Base-by-base conservation (phyloP, 2,113 vertebrate species). In the Cariama cristata region DNA sequence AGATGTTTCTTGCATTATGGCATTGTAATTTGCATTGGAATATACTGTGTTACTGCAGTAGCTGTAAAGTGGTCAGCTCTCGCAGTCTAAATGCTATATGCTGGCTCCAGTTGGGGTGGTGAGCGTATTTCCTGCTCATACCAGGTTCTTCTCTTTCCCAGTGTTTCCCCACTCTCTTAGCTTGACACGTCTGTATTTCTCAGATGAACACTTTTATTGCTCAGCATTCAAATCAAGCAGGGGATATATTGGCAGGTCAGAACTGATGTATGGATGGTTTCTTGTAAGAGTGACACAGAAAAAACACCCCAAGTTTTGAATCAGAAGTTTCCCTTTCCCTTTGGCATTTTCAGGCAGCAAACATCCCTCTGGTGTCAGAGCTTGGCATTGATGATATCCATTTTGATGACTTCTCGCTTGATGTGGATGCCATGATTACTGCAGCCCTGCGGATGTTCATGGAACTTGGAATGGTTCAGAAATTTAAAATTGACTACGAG, bases 401-500 rank as follows among this genome's bases (percentile, higher is more conserved):
- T 96, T 99, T 99, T 97, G 99, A 99, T 95, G 99, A 99, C 98
- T 99, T 99, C 98, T 99, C 99, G 10, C 98, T 99, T 55, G 99
- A 99, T 17, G 98, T 99, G 32, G 99, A 99, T 26, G 99, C 99
- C 98, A 99, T 99, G 99, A 99, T 99, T 96, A 99, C 99, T 6
- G 99, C 99, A 45, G 99, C 99, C 49, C 98, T 99, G 87, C 98
- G 99, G 73, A 99, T 99, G 99, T 99, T 99, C 97, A 99, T 99
- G 99, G 99, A 99, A 97, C 97, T 99, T 95, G 99, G 99, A 92
- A 99, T 99, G 99, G 98, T 99, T 95, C 99, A 99, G 98, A 99
- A 99, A 97, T 99, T 99, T 98, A 99, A 99, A 98, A 99, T 99
- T 32, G 99, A 99, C 98, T 99, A 99, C 4, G 99, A 99, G 99